Percentiles rank a stretch among this genome's conserved stretches.
Conservation (phyloP, 2,888 invertebrate species). For the Drosophila planitibia region DNA sequence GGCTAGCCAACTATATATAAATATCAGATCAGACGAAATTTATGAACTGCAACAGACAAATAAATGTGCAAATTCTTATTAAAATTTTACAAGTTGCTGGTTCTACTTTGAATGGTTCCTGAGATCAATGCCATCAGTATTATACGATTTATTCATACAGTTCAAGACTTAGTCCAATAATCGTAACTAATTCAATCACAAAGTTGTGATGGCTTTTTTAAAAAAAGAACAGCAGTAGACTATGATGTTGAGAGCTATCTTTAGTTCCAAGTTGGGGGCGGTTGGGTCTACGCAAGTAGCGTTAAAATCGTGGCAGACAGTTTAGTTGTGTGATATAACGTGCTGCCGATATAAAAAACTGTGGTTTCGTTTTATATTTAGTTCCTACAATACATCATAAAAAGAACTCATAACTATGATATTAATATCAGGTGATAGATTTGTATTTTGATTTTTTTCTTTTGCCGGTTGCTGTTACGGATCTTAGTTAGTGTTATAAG, state of each 20-base stretch:
- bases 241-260: conserved; percentile 15
- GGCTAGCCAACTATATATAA: not conserved
- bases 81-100: no score
- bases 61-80: not conserved
- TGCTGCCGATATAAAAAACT: conserved; percentile 38
- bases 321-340: conserved; percentile 66
- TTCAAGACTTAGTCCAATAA: not conserved
- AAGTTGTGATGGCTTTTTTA: not conserved
- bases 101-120: not conserved
- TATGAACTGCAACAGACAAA: not conserved
- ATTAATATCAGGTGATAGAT: conserved; percentile 9
- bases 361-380: not conserved
- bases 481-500: not conserved
- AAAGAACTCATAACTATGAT: conserved; percentile 38
- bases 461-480: no score
- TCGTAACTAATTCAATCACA: not conserved
- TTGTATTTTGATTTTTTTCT: not conserved
- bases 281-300: conserved; percentile 35
- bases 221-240: not conserved
- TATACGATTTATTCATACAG: not conserved
- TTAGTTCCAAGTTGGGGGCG: conserved; percentile 33
- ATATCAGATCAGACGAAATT: not conserved
- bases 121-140: not conserved
- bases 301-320: conserved; percentile 55
- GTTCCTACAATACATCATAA: conserved; percentile 10